A percentile compares a stretch with the other conserved stretches of the same genome.
phyloP scores from a whole-genome alignment of 2,113 vertebrate species.

The Datnioides undecimradiatus region DNA sequence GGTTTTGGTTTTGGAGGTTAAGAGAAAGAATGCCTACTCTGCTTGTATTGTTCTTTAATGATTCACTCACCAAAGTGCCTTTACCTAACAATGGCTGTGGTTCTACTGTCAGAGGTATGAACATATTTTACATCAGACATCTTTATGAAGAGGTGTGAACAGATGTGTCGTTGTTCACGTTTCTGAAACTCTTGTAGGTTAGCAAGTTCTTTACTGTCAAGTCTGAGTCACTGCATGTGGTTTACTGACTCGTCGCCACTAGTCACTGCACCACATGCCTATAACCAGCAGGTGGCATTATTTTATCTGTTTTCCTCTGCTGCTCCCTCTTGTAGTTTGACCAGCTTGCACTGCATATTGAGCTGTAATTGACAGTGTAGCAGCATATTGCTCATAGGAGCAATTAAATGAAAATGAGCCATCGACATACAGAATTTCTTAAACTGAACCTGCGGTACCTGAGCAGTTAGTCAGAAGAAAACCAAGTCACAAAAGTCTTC shows the following conservation, averaged over 20 bases:
- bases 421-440: not conserved
- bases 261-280: conserved; percentile 16
- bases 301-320: conserved; percentile 22
- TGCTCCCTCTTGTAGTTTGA: not conserved
- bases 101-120: conserved; percentile 1
- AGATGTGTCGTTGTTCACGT: not conserved
- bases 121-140: conserved; percentile 3
- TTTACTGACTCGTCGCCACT: too few relatives aligned
- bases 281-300: conserved; percentile 50
- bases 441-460: conserved; percentile 12
- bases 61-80: conserved; percentile 1
- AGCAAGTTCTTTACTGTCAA: not conserved
- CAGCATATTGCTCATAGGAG: not conserved
- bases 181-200: conserved; percentile 1
- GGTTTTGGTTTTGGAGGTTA: conserved; percentile 2
- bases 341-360: conserved; percentile 10
- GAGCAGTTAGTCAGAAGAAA: not conserved
- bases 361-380: not conserved
- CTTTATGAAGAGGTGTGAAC: not conserved
- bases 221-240: not conserved
- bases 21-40: not conserved
- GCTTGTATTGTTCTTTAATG: not conserved
- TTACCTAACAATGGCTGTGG: not conserved
- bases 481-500: not conserved
- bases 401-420: not conserved